Evolutionary conservation across 2,888 invertebrate species (phyloP), one percentile per base, ranked within the genome.

Genomic region (Tuta absoluta): DNA sequence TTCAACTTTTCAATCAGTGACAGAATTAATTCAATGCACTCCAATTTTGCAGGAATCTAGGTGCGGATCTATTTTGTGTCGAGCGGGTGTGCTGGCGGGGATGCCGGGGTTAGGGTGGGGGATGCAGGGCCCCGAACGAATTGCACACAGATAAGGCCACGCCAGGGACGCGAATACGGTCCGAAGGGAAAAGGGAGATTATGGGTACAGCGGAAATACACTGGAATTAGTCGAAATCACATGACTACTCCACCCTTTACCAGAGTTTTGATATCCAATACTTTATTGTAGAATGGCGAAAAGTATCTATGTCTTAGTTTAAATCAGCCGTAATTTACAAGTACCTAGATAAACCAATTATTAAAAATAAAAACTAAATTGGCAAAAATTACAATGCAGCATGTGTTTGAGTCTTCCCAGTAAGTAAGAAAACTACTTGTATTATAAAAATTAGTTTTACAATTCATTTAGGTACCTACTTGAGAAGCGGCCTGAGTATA

Each of bases 1-100:
- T 68, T 66, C 71, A 80, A 82, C 76, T 81, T 85, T 87, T 83
- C 81, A 84, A 86, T 86, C 81, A 81, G 69, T 70, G 71, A 69
- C 72, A 71, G 72, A 81, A 81, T 82, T 83, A 84, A 85, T 84
- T 82, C 76, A 79, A 80, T 81, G 82, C 80, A 80, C 77, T 85
- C 79, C 78, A 79, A 80, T 83, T 79, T 33, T 79, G 72, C 70
- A 74, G 73, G 67, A 71, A 71, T 70, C 76, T 75, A 72, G 71
- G 70, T 66, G 69, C 68, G 70, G 71, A 83, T 83, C 80, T 82
- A 84, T 84, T 83, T 79, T 73, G 76, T 79, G 79, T 75, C 71
- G 78, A 79, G 71, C 70, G 23, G 19, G 49, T 8, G 19, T 73
- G 73, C 72, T 74, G 75, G 68, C 67, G 66, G 66, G 80, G 78